Evolutionary conservation across 2,888 invertebrate genomes (phyloP), one percentile per base, ranked within the genome.

Genomic region (Chouioia cunea): DNA sequence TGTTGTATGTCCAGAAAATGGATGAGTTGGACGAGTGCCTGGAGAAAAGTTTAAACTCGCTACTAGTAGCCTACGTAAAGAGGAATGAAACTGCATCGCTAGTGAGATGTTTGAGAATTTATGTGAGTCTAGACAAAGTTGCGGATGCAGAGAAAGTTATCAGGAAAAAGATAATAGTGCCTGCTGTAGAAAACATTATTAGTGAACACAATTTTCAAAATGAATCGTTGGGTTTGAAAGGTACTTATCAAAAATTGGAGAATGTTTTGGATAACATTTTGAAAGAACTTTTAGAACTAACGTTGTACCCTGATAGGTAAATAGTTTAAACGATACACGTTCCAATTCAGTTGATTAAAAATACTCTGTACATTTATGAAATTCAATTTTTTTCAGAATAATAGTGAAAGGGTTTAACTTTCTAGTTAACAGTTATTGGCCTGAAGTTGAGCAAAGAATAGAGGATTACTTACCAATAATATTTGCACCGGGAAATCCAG

Each of bases 401-500:
- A 85, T 86, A 46, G 86, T 91, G 15, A 87, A 88, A 71, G 92
- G 91, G 0, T 94, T 91, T 79, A 91, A 93, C 82, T 93, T 95
- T 82, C 83, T 96, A 77, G 90, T 95, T 0, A 93, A 95, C 83
- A 93, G 96, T 81, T 94, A 93, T 82, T 97, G 96, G 96, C 90
- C 91, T 16, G 92, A 96, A 88, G 90, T 94, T 48, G 95, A 95
- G 79, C 91, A 91, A 84, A 91, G 93, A 67, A 88, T 96, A 74
- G 91, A 94, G 80, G 90, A 92, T n/a, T 91, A 94, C 83, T 89
- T 95, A 80, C 90, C 93, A 15, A 91, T 93, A 10, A 93, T 97
- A 79, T 97, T 95, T 87, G 95, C 96, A 2, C 95, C 97, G 15
- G 97, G 97, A 67, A 96, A 97, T 87, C 96, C 97, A 0, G 92